Percentiles rank a stretch among this genome's conserved stretches.
Conservation (phyloP, 2,797 vertebrate species). For the Sebastes jordani region DNA sequence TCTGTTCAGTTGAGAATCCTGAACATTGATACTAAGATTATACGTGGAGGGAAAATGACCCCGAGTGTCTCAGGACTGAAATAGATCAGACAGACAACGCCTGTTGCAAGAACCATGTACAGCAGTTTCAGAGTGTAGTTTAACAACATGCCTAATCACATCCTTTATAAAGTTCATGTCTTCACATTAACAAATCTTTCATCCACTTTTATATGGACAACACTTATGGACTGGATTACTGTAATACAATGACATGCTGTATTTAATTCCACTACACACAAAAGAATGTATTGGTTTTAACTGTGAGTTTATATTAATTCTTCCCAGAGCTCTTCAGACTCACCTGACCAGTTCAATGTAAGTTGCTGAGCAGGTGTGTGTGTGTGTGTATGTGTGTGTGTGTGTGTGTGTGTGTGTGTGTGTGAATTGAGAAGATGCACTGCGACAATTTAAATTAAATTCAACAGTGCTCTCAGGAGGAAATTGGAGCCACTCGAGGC, state of each 20-base stretch:
- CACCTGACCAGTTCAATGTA: neutral
- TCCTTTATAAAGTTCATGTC: neutral
- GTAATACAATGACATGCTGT: neutral
- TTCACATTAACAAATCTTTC: neutral
- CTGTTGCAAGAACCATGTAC: neutral
- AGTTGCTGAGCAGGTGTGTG: neutral
- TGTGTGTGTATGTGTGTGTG: neutral
- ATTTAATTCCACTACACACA: neutral
- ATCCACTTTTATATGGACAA: too few species aligned
- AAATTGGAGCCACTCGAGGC: constrained; percentile 77
- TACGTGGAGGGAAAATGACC: neutral
- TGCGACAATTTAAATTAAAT: neutral
- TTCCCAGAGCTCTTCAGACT: neutral
- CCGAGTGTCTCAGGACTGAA: neutral
- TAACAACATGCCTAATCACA: neutral
- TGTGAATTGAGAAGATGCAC: neutral
- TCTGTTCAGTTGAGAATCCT: neutral
- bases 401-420: neutral
- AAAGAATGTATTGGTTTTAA: too few species aligned
- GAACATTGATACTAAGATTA: neutral
- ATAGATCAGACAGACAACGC: neutral
- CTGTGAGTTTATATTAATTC: neutral
- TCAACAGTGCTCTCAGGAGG: constrained; percentile 2
- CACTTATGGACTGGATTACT: neutral
- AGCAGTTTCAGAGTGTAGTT: too few species aligned